These are phyloP conservation scores for Hypocryptadius cinnamomeus DNA, from an alignment of 2,113 vertebrate species.

Conservation along the genomic window DNA sequence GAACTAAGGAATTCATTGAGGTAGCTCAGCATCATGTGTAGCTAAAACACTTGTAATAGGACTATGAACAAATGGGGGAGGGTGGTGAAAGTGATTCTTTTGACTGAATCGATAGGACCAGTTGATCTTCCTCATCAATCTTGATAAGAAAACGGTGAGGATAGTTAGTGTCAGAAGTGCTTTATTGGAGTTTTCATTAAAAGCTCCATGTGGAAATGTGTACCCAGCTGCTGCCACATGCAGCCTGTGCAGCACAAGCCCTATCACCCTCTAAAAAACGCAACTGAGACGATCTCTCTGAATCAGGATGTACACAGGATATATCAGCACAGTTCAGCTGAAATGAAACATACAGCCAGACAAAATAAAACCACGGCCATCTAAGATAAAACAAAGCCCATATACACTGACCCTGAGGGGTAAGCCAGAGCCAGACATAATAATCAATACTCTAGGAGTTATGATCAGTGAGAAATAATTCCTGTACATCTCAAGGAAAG, in stretches of 20 bases:
- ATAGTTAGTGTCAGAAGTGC: background rate
- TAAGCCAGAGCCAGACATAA: background rate
- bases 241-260: background rate
- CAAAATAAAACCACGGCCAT: background rate
- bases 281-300: background rate
- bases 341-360: background rate
- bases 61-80: background rate
- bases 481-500: conserved; percentile 14
- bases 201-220: background rate
- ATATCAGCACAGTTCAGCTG: background rate
- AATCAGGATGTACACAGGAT: background rate
- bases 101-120: background rate
- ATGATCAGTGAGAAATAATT: conserved; percentile 30
- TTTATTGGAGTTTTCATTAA: background rate
- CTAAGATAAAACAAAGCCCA: conserved; percentile 17
- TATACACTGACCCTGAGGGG: background rate
- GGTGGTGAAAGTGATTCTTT: background rate
- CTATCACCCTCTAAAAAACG: background rate
- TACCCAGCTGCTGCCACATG: background rate
- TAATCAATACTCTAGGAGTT: conserved; percentile 43
- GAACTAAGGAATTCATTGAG: background rate
- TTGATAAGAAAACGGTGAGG: background rate
- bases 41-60: background rate
- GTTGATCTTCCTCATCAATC: background rate
- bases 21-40: background rate